Evolutionary conservation across 2,797 vertebrate genomes (phyloP), one percentile per base, ranked within the genome.

Genomic region (Apogon talboti): DNA sequence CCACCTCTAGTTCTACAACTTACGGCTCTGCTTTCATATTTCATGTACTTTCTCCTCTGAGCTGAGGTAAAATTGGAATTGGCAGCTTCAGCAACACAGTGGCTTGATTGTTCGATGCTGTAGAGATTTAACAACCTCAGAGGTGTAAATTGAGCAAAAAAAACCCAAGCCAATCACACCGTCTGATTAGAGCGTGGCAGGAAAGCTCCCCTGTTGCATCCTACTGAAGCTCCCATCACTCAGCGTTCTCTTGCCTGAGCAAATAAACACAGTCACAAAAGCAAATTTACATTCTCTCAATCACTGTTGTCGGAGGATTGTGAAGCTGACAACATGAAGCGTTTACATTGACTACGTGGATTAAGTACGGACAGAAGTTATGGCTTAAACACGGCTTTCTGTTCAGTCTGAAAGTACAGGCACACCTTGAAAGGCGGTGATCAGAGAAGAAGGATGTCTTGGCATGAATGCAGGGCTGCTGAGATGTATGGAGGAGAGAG

Each of bases 401-500:
- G 24, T 41, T 61, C n/a, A 28, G 3, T 63, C 16, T 56, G 40
- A 56, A 14, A 16, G n/a, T 43, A 40, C 24, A 11, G 30, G 55
- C 47, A 0, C 11, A 19, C 42, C 45, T 71, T 65, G n/a, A 58
- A 46, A 70, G 60, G 45, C 49, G 21, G 53, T 18, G 28, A 69
- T 75, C 30, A 48, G 33, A 57, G 45, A 54, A 1, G 65, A 71
- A 49, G 12, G 58, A 51, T 12, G 37, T 70, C 68, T 81, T 52
- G 11, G 24, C 21, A 52, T 35, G 6, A 63, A 57, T 14, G n/a
- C 62, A 48, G 43, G 46, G 50, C 71, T 75, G 52, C 66, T 75
- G 73, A 38, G 65, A 82, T 66, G 74, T 82, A 84, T 82, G 63
- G 73, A 86, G 75, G 76, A 85, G 74, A 45, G 83, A 78, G 86